phyloP scores from a whole-genome alignment of 2,888 invertebrate species.

The Acanthosoma haemorrhoidale region DNA sequence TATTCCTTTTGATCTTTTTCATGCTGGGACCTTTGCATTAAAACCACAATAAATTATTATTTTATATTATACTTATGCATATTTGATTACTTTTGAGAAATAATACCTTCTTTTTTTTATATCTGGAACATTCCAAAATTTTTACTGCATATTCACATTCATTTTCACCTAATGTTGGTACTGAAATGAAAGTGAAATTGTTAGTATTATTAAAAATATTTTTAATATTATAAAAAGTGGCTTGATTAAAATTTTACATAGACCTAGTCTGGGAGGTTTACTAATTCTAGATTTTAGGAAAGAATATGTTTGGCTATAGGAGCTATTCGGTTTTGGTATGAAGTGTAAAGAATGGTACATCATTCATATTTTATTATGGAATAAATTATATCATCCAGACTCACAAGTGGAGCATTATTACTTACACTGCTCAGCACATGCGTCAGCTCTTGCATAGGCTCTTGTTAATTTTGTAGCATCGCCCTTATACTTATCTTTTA shows the following conservation, averaged over 20 bases:
- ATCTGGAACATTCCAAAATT: constrained; percentile 1
- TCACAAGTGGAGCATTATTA: background rate
- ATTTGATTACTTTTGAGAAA: no score
- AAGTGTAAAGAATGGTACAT: no score
- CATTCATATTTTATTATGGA: no score
- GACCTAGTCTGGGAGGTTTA: no score
- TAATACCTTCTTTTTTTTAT: background rate
- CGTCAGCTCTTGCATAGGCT: constrained; percentile 8
- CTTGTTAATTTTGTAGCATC: background rate
- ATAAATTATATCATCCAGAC: no score
- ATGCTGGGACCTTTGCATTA: background rate
- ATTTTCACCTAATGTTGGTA: background rate
- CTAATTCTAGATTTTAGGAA: no score
- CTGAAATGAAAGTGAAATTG: background rate
- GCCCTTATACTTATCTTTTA: constrained; percentile 17
- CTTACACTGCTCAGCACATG: constrained; percentile 15
- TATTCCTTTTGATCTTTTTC: background rate
- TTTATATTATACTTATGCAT: background rate
- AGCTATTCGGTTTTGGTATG: no score
- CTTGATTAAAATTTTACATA: no score
- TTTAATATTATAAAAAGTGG: no score
- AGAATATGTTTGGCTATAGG: no score
- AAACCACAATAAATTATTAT: background rate
- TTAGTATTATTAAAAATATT: no score
- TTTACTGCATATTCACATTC: constrained; percentile 20